phyloP scores from a whole-genome alignment of 2,888 invertebrate species.

The Loripinus fragilis region DNA sequence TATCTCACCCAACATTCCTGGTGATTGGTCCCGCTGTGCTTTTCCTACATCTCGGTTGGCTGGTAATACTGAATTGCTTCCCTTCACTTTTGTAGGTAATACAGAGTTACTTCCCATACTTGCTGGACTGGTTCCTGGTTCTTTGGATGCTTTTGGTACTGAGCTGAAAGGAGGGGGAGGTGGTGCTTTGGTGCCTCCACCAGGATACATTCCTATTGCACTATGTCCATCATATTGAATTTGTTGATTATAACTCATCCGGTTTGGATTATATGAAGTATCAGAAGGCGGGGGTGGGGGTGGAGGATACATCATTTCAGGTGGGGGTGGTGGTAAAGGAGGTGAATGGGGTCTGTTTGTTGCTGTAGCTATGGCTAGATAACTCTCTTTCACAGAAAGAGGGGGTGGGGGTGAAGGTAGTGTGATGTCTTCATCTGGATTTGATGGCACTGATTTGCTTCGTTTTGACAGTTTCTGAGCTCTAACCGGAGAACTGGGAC shows the following conservation, averaged over 20 bases:
- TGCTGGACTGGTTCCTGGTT: conserved; percentile 9
- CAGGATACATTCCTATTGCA: neutral
- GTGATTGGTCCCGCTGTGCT: conserved; percentile 26
- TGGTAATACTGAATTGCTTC: conserved; percentile 11
- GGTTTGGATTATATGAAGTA: conserved; percentile 24
- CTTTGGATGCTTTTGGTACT: conserved; percentile 43
- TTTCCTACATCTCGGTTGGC: neutral
- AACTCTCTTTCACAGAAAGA: conserved; percentile 56
- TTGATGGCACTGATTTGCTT: conserved; percentile 54
- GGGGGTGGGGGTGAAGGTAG: conserved; percentile 65
- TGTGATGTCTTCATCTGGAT: conserved; percentile 42
- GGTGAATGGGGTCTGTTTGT: conserved; percentile 64
- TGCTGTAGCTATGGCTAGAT: conserved; percentile 50
- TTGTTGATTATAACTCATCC: conserved; percentile 9
- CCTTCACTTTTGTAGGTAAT: neutral
- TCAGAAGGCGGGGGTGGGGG: conserved; percentile 57
- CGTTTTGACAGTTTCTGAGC: conserved; percentile 43
- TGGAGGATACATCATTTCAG: conserved; percentile 46
- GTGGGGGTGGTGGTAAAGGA: conserved; percentile 71
- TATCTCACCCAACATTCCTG: conserved; percentile 47
- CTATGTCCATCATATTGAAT: neutral
- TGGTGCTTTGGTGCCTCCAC: conserved; percentile 42
- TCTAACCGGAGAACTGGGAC: conserved; percentile 29
- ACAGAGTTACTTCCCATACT: conserved; percentile 25
- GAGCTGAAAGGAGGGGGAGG: conserved; percentile 61